These are phyloP conservation scores for Trichomalopsis sarcophagae DNA, from an alignment of 1,140 invertebrate genomes.

Conservation along the genomic window DNA sequence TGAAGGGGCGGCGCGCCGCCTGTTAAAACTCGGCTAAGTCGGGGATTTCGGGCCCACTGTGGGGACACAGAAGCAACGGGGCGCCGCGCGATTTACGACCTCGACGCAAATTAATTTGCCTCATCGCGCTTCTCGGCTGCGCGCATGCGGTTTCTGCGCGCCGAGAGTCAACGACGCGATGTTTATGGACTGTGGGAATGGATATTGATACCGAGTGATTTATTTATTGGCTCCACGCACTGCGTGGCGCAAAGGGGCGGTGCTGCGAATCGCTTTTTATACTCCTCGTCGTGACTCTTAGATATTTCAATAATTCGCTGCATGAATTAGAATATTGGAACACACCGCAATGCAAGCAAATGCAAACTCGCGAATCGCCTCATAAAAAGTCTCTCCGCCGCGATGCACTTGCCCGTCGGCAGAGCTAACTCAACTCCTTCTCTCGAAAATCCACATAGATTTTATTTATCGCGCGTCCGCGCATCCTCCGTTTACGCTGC, in stretches of 20 bases:
- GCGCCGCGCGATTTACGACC: not conserved
- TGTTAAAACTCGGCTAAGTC: conserved; percentile 57
- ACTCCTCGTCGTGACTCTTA: too few relatives aligned
- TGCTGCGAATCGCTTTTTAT: too few relatives aligned
- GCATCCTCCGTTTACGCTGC: not conserved
- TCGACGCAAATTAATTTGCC: conserved; percentile 13
- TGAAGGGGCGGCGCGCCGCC: conserved; percentile 55
- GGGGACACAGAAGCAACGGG: conserved; percentile 5
- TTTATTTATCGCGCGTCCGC: conserved; percentile 21
- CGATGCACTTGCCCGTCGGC: not conserved
- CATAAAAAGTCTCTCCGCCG: not conserved
- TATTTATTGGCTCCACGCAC: too few relatives aligned
- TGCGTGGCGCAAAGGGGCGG: too few relatives aligned
- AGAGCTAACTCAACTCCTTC: not conserved
- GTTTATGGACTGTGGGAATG: not conserved
- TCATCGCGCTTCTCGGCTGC: not conserved
- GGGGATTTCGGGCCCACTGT: not conserved
- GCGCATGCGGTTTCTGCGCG: not conserved
- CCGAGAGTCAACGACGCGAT: not conserved
- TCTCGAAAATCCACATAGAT: conserved; percentile 21
- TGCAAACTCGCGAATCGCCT: not conserved
- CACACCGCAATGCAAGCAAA: not conserved
- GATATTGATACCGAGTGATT: too few relatives aligned
- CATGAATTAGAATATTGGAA: not conserved
- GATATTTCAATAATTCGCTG: too few relatives aligned